Evolutionary conservation across 2,113 vertebrate genomes (phyloP).

Genomic region (Meriones unguiculatus): DNA sequence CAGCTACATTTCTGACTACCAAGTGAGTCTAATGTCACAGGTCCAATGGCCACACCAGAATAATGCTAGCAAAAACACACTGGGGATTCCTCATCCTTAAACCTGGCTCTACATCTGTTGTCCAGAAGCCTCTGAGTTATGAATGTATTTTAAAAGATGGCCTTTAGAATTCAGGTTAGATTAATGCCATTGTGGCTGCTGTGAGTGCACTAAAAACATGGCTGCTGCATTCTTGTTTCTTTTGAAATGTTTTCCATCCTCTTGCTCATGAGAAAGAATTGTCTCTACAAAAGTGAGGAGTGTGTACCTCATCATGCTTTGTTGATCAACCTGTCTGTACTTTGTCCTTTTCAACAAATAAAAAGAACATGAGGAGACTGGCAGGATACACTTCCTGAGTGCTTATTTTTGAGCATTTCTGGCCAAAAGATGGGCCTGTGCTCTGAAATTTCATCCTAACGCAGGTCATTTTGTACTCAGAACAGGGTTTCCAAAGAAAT

Average conservation of each 20-base stretch:
- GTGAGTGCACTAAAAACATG: background rate
- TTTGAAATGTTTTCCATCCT: background rate
- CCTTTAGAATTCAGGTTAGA: background rate
- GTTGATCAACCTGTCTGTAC: background rate
- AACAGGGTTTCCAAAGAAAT: slow-evolving; percentile 48
- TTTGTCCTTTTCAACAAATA: background rate
- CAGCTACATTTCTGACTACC: background rate
- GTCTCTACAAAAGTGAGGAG: background rate
- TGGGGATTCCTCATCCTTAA: background rate
- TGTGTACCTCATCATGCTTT: background rate
- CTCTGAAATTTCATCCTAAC: slow-evolving; percentile 54
- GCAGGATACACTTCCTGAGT: background rate
- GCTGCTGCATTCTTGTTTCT: background rate
- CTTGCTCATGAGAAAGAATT: background rate
- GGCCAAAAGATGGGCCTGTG: slow-evolving; percentile 26
- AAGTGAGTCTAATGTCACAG: background rate
- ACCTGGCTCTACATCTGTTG: background rate
- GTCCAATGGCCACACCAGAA: accelerated
- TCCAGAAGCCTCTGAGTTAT: background rate
- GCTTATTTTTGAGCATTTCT: background rate
- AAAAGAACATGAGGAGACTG: background rate
- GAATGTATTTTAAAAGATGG: background rate
- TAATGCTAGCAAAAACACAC: background rate
- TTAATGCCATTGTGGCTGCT: background rate
- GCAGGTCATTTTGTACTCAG: slow-evolving; percentile 51